Percentiles rank a stretch among this genome's conserved stretches.
phyloP scores from a whole-genome alignment of 1,140 invertebrate genomes.

The Chrysoperla carnea region DNA sequence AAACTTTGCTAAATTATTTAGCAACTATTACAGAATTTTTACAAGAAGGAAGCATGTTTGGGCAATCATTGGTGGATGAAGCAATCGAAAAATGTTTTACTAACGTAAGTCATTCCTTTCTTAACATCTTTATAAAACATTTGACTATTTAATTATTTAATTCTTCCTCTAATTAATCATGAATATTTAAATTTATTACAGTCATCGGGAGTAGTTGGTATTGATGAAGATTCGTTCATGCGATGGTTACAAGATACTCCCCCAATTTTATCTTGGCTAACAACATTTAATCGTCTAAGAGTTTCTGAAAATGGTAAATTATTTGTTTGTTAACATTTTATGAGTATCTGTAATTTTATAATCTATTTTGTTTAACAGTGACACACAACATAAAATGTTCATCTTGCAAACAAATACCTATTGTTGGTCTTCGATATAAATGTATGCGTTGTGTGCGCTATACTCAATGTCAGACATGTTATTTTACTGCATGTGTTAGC shows the following conservation, averaged over 20 bases:
- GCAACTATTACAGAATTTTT: conserved; percentile 33
- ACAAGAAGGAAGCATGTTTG: conserved; percentile 33
- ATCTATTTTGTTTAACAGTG: conserved; percentile 22
- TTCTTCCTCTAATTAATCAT: conserved; percentile 3
- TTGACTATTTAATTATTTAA: neutral
- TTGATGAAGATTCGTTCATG: conserved; percentile 28
- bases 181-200: conserved; percentile 10
- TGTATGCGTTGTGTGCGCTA: conserved; percentile 55
- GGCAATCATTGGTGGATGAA: conserved; percentile 26
- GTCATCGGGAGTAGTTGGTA: conserved; percentile 24
- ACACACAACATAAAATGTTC: conserved; percentile 29
- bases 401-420: conserved; percentile 28
- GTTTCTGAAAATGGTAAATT: conserved; percentile 26
- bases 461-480: conserved; percentile 60
- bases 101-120: conserved; percentile 24
- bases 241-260: conserved; percentile 32
- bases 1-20: conserved; percentile 31
- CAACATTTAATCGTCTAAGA: conserved; percentile 30
- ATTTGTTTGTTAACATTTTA: neutral
- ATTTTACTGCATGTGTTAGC: conserved; percentile 45
- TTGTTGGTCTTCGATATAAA: conserved; percentile 38
- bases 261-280: conserved; percentile 32
- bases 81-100: conserved; percentile 41
- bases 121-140: neutral
- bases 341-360: neutral